phyloP scores from a whole-genome alignment of 2,113 vertebrate genomes.

The Mesocricetus auratus region DNA sequence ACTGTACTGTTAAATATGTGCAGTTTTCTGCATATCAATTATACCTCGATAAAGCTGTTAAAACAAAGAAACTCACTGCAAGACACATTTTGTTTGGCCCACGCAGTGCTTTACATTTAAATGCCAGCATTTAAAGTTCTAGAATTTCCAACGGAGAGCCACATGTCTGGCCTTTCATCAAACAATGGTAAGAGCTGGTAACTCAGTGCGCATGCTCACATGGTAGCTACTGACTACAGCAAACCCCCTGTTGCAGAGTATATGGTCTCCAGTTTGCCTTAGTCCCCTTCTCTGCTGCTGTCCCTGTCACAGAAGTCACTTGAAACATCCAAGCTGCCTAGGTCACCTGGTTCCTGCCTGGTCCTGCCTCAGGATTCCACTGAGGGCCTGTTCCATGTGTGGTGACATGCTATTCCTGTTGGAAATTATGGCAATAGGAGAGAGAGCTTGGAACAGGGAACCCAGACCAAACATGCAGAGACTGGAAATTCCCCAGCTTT shows the following conservation, averaged over 20 bases:
- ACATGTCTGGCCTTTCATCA: neutral
- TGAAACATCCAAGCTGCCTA: neutral
- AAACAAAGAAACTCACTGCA: neutral
- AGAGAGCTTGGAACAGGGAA: constrained; percentile 14
- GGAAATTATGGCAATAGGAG: neutral
- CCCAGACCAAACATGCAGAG: neutral
- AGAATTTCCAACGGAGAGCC: neutral
- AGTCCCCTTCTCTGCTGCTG: neutral
- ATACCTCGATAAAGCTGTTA: neutral
- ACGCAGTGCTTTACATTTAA: constrained; percentile 17
- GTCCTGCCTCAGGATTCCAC: neutral
- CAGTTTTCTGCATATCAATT: neutral
- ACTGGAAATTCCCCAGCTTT: neutral
- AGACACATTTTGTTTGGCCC: neutral
- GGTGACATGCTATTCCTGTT: neutral
- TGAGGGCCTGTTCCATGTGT: neutral
- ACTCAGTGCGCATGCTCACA: neutral
- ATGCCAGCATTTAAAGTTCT: constrained; percentile 30
- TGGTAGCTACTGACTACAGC: neutral
- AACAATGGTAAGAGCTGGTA: neutral
- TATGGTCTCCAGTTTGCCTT: neutral
- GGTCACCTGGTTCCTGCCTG: neutral
- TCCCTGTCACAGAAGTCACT: no score
- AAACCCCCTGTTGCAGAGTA: no score
- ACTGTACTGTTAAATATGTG: neutral